These are phyloP conservation scores for Sipha maydis DNA, from an alignment of 2,888 invertebrate genomes.

Conservation along the genomic window DNA sequence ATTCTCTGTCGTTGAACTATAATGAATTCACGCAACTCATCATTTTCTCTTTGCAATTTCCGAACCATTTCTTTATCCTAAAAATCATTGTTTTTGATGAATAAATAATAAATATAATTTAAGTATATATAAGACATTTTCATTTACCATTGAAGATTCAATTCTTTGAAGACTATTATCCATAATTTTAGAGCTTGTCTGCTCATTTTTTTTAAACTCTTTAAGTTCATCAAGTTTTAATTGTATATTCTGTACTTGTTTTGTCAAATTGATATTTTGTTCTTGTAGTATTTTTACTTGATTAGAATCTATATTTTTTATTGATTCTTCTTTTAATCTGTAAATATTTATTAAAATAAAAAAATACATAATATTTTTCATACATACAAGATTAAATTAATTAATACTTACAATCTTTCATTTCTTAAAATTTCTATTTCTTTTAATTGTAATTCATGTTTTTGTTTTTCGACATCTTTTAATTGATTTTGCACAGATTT, in stretches of 20 bases:
- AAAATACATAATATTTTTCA: neutral
- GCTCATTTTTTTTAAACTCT: slow-evolving; percentile 9
- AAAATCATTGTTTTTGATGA: neutral
- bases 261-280: slow-evolving; percentile 32
- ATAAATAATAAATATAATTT: neutral
- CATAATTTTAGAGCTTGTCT: neutral
- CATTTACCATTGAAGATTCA: slow-evolving; percentile 11
- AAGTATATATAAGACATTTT: neutral
- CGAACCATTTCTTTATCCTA: slow-evolving; percentile 48
- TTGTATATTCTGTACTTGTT: slow-evolving; percentile 49
- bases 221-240: slow-evolving; percentile 13
- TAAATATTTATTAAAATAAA: neutral
- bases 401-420: slow-evolving; percentile 43
- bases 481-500: slow-evolving; percentile 17
- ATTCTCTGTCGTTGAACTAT: slow-evolving; percentile 21
- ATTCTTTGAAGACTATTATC: neutral
- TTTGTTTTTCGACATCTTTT: slow-evolving; percentile 37
- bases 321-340: slow-evolving; percentile 32
- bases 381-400: neutral
- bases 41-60: slow-evolving; percentile 47
- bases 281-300: slow-evolving; percentile 28
- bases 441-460: slow-evolving; percentile 23
- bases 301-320: neutral
- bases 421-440: slow-evolving; percentile 36
- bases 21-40: slow-evolving; percentile 50